Evolutionary conservation across 2,797 vertebrate genomes (phyloP).

Genomic region (Microctenopoma steveboyesi): DNA sequence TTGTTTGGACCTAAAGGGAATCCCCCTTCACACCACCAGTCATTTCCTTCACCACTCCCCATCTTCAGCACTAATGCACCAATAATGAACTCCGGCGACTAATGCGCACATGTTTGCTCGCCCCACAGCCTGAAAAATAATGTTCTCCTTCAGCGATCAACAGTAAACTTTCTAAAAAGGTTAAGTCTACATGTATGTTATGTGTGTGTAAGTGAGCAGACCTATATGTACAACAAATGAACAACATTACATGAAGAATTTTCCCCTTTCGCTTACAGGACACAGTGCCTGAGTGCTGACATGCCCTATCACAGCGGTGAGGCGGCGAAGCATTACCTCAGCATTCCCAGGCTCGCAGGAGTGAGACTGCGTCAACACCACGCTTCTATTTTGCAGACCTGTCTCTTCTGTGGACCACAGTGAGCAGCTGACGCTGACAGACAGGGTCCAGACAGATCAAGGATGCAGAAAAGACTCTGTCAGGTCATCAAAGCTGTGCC

Average conservation of each 20-base stretch:
- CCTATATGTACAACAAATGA: no score
- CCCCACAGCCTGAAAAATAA: no score
- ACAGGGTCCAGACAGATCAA: slow-evolving; percentile 56
- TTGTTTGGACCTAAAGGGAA: slow-evolving; percentile 73
- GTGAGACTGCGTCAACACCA: slow-evolving; percentile 46
- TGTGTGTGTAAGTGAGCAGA: not conserved
- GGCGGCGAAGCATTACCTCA: slow-evolving; percentile 52
- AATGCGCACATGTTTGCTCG: not conserved
- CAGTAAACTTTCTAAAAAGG: no score
- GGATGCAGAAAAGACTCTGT: slow-evolving; percentile 61
- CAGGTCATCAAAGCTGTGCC: slow-evolving; percentile 25
- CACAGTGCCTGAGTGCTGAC: slow-evolving; percentile 43
- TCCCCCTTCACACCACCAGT: slow-evolving; percentile 36
- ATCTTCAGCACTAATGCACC: slow-evolving; percentile 48
- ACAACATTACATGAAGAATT: not conserved
- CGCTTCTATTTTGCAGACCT: slow-evolving; percentile 40
- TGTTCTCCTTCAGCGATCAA: no score
- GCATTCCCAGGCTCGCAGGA: slow-evolving; percentile 52
- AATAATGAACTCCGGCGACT: slow-evolving; percentile 42
- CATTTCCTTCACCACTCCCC: slow-evolving; percentile 21
- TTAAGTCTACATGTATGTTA: no score
- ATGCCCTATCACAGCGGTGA: slow-evolving; percentile 61
- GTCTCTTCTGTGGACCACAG: slow-evolving; percentile 57
- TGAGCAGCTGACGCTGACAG: slow-evolving; percentile 61
- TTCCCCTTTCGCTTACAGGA: slow-evolving; percentile 5